Evolutionary conservation across 1,140 invertebrate species (phyloP), one percentile per base, ranked within the genome.

Genomic region (Maniola jurtina): DNA sequence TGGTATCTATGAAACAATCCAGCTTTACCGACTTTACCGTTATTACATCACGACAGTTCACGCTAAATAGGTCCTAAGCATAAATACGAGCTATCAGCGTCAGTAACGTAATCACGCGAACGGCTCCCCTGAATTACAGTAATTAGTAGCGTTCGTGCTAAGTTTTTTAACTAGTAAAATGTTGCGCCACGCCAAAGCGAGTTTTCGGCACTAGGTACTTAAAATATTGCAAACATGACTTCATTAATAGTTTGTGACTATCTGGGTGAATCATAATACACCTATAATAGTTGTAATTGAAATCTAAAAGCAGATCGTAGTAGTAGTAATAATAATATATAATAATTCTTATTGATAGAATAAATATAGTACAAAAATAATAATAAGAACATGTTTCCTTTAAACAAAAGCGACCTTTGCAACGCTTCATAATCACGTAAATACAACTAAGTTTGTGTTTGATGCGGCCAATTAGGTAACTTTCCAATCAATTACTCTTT

Each of bases 91-190:
- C 76, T 76, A 68, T 70, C 66, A 71, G 56, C 57, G 47, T 36
- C 57, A 68, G 54, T 69, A 70, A 76, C 71, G 77, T 73, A 82
- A 80, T 77, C 79, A 80, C 74, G 77, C 73, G 71, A 82, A 79
- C 66, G n/a, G 15, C 45, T 60, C 62, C 52, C 13, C 25, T 16
- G 52, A 55, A 55, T 55, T 55, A 68, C 58, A 14, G 64, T 67
- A 66, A 61, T 68, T 67, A 71, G 42, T 63, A 61, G 47, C 25
- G 25, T 34, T 55, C 36, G 62, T 61, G 60, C 47, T 47, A 62
- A 40, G 36, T 60, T 68, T 68, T 65, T 70, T 54, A 42, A 63
- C 60, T 64, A 71, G 68, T 70, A 64, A 60, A 52, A 45, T 48
- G 62, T 61, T 60, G 64, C 58, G 47, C 38, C 61, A 64, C 45